Evolutionary conservation across 2,113 vertebrate genomes (phyloP).

Genomic region (Phoxinus phoxinus): DNA sequence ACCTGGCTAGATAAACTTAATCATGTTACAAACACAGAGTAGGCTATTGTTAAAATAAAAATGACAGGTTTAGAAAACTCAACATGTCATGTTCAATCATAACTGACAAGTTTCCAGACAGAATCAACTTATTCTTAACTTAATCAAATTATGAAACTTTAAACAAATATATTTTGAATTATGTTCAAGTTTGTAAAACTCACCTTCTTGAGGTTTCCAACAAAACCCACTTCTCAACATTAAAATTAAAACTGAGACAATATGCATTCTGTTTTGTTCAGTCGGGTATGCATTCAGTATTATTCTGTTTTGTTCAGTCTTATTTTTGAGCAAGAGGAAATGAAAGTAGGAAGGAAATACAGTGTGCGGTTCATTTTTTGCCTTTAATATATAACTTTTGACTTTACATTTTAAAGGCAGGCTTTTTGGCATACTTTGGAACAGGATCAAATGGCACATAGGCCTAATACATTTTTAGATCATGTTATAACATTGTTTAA

Average conservation of each 20-base stretch:
- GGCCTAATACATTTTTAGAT: too few species aligned
- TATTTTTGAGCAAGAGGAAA: neutral
- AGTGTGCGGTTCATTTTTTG: too few species aligned
- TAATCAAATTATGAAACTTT: neutral
- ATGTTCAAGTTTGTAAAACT: neutral
- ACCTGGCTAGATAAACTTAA: neutral
- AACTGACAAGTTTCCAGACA: neutral
- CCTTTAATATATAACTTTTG: neutral
- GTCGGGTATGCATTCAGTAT: too few species aligned
- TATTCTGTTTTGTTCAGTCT: neutral
- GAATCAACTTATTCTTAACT: neutral
- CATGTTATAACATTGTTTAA: too few species aligned
- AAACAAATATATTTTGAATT: neutral
- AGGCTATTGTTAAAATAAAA: neutral
- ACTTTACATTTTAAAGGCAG: neutral
- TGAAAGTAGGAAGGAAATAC: neutral
- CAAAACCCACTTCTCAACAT: neutral
- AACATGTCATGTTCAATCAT: neutral
- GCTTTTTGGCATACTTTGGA: neutral
- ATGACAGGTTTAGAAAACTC: neutral
- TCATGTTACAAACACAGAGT: neutral
- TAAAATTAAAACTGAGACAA: neutral
- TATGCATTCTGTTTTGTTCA: neutral
- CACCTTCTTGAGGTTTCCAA: neutral
- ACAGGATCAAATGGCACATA: neutral